Percentiles rank a stretch among this genome's conserved stretches.
These are phyloP conservation scores for Neoniphon sammara DNA, from an alignment of 2,797 vertebrate species.

Conservation along the genomic window DNA sequence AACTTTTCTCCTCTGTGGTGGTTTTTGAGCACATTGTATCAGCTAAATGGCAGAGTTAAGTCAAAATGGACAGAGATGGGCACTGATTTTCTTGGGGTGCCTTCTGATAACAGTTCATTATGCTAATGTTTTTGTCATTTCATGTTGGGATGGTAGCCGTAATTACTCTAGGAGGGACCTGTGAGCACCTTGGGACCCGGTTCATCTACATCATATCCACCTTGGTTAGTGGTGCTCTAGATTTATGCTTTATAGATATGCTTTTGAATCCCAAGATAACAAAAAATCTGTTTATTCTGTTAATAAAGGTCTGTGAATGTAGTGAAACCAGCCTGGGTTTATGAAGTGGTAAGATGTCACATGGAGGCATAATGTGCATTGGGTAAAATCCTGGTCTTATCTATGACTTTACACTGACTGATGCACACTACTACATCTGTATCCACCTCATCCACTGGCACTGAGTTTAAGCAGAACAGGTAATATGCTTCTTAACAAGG, in stretches of 20 bases:
- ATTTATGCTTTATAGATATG: conserved; percentile 4
- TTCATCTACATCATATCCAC: conserved; percentile 14
- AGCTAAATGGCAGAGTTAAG: conserved; percentile 19
- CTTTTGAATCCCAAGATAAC: conserved; percentile 5
- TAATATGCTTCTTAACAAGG: conserved; percentile 52
- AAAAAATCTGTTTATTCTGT: conserved; percentile 3
- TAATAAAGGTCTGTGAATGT: neutral
- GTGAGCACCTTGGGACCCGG: neutral
- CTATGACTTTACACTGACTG: conserved; percentile 54
- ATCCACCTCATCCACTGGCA: conserved; percentile 38
- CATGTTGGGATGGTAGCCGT: neutral
- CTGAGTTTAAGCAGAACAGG: conserved; percentile 58
- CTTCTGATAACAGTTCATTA: conserved; percentile 9
- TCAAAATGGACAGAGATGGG: conserved; percentile 13
- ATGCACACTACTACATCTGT: conserved; percentile 44
- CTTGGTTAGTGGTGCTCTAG: neutral
- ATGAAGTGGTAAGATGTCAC: conserved; percentile 20
- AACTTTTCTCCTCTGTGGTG: conserved; percentile 39
- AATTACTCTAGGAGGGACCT: neutral
- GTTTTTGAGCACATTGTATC: conserved; percentile 42
- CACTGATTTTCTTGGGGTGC: conserved; percentile 9
- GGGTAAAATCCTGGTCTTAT: conserved; percentile 44
- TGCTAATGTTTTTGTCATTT: conserved; percentile 25
- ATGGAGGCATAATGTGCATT: conserved; percentile 26
- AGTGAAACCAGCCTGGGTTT: neutral